Evolutionary conservation across 2,888 invertebrate genomes (phyloP), one percentile per base, ranked within the genome.

Genomic region (Mythimna loreyi): DNA sequence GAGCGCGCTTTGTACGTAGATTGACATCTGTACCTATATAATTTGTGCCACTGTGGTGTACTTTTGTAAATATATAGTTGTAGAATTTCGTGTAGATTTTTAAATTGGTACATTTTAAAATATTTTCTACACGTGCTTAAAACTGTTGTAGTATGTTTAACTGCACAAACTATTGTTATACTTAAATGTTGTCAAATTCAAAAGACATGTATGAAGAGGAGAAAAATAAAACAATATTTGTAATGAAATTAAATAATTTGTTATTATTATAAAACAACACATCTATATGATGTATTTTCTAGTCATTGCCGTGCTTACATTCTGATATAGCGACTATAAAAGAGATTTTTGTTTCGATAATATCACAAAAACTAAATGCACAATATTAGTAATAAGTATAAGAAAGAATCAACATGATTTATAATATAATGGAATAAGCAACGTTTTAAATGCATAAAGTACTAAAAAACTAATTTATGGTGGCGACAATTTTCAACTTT

Each of bases 231-330:
- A 95, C 92, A 88, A 88, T 72, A 73, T 80, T 83, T 87, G 75
- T 93, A 91, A 92, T 92, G 89, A 93, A 94, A 94, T 94, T 92
- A 93, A 94, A 94, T 92, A 92, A 91, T 92, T 93, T 92, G 92
- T 95, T 94, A 93, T 94, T 94, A 92, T 93, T 93, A 92, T 90
- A 93, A 94, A 95, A 94, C 93, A 94, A 94, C 93, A 94, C 93
- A 91, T 92, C 89, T 90, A 87, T 91, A 88, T 89, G 87, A 93
- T 94, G 94, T 95, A 95, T 95, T 95, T 95, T 93, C 95, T 91
- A 95, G 95, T 94, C 95, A 95, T 94, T 90, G 87, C 88, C 85
- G 89, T 89, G 89, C 83, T 87, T 82, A 76, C 71, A 75, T 75
- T 58, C 75, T 72, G 63, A 67, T 81, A 80, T 67, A 74, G 80